Evolutionary conservation across 2,888 invertebrate species (phyloP).

Genomic region (Ophion slaviceki): DNA sequence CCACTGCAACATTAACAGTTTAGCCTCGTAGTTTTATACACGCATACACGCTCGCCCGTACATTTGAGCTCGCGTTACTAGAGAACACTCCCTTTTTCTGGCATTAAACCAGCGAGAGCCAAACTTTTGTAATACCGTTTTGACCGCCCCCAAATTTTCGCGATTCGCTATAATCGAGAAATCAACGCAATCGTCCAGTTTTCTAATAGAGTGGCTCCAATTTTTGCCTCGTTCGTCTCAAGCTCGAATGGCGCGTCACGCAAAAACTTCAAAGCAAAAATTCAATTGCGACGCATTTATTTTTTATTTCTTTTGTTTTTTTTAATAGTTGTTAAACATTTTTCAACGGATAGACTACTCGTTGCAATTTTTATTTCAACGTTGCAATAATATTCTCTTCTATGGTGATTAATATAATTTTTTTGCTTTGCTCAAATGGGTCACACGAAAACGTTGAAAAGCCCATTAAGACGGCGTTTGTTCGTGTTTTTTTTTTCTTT

Average conservation of each 20-base stretch:
- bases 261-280: too few species aligned
- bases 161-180: slow-evolving; percentile 6
- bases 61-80: slow-evolving; percentile 12
- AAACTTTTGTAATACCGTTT: slow-evolving; percentile 61
- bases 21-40: slow-evolving; percentile 4
- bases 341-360: too few species aligned
- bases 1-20: slow-evolving; percentile 74
- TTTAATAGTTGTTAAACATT: too few species aligned
- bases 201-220: not conserved
- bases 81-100: slow-evolving; percentile 71
- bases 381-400: too few species aligned
- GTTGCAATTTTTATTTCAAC: too few species aligned
- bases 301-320: too few species aligned
- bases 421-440: not conserved
- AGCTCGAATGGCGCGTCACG: too few species aligned
- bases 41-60: slow-evolving; percentile 14
- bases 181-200: not conserved
- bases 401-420: too few species aligned
- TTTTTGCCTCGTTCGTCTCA: not conserved
- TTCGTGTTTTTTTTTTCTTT: slow-evolving; percentile 13
- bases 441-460: not conserved
- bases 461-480: not conserved
- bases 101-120: slow-evolving; percentile 76
- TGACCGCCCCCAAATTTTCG: slow-evolving; percentile 60
- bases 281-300: too few species aligned